Conservation (phyloP, 2,888 invertebrate species). For the Machimus atricapillus region DNA sequence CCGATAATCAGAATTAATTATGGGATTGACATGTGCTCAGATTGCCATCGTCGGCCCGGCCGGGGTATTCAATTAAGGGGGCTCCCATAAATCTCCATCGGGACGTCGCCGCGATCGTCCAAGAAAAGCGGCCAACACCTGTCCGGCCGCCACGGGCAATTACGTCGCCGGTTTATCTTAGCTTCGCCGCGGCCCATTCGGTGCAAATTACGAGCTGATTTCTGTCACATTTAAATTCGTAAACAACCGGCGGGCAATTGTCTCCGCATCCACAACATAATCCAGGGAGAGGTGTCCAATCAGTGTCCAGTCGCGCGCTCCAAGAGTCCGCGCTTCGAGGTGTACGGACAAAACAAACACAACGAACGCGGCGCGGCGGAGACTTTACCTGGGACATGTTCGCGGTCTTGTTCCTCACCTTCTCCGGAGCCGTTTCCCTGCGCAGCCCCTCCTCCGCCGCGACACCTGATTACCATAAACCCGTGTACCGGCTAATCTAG, state of each 20-base stretch:
- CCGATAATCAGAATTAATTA: conserved; percentile 21
- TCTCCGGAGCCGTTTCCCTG: background rate
- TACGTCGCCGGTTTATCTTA: background rate
- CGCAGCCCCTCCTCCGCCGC: background rate
- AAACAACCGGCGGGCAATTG: conserved; percentile 10
- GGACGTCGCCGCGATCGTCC: background rate
- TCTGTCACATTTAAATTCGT: conserved; percentile 18
- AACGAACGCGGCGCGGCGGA: background rate
- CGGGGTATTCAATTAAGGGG: background rate
- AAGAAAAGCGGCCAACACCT: background rate
- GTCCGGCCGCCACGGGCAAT: background rate
- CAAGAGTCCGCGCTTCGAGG: background rate
- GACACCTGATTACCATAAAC: background rate
- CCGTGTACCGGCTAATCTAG: background rate
- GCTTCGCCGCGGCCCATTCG: background rate
- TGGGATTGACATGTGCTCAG: background rate
- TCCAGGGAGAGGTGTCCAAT: background rate
- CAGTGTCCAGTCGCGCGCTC: background rate
- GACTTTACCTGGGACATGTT: conserved; percentile 3
- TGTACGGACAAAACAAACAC: conserved; percentile 10
- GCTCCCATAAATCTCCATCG: background rate
- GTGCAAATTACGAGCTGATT: conserved; percentile 26
- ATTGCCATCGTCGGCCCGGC: background rate
- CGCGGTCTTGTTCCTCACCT: conserved; percentile 14
- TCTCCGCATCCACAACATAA: background rate